Percentiles rank a stretch among this genome's conserved stretches.
Conservation (phyloP, 1,140 invertebrate species). For the Maconellicoccus hirsutus region DNA sequence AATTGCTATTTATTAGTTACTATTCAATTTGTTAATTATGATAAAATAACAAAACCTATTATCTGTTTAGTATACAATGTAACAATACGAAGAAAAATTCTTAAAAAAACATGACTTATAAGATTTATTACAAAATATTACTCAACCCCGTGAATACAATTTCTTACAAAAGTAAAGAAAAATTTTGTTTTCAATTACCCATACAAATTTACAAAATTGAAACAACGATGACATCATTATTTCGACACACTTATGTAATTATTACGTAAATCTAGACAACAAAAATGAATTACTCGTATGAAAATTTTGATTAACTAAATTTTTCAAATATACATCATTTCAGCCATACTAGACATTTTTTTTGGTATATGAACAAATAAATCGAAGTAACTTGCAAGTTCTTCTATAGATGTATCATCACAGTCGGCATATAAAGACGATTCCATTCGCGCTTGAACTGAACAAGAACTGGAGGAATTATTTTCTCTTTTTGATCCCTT, state of each 20-base stretch:
- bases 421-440: conserved; percentile 31
- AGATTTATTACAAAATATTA: background rate
- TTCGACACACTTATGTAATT: background rate
- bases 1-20: background rate
- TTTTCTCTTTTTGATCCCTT: background rate
- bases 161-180: too few relatives aligned
- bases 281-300: background rate
- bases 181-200: too few relatives aligned
- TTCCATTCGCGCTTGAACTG: conserved; percentile 8
- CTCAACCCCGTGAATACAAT: background rate
- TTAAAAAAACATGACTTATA: background rate
- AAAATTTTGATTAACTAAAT: conserved; percentile 1
- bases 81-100: background rate
- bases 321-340: conserved; percentile 88
- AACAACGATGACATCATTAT: too few relatives aligned
- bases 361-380: conserved; percentile 86
- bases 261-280: background rate
- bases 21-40: background rate
- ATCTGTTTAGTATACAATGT: background rate
- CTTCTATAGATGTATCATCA: conserved; percentile 68
- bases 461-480: background rate
- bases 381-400: conserved; percentile 85
- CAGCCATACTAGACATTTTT: conserved; percentile 91
- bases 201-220: too few relatives aligned
- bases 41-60: background rate